Conservation (phyloP, 37 sponge, comb jelly and placozoan species). For the Eunapius fragilis region DNA sequence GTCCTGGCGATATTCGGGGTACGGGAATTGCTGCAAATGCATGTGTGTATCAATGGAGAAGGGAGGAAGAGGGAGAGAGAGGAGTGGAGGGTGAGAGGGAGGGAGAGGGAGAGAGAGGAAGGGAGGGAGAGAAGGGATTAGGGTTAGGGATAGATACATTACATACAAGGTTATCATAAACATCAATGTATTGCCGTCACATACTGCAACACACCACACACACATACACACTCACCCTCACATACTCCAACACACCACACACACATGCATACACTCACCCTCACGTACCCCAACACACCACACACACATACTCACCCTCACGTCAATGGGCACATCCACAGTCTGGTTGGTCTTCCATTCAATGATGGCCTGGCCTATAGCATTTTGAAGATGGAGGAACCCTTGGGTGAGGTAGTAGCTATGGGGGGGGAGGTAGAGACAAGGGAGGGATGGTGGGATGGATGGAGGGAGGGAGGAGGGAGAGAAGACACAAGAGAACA, state of each 20-base stretch:
- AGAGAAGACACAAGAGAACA: too few relatives aligned
- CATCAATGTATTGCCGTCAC: background rate
- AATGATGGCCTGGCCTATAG: conserved; percentile 54
- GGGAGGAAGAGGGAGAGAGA: background rate
- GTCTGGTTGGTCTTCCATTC: conserved; percentile 15
- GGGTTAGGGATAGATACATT: too few relatives aligned
- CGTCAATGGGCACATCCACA: background rate
- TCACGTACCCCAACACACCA: background rate
- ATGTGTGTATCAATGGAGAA: too few relatives aligned
- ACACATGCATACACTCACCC: too few relatives aligned
- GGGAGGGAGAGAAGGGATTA: too few relatives aligned
- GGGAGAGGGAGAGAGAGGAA: too few relatives aligned
- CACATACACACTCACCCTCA: too few relatives aligned
- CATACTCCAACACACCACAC: too few relatives aligned
- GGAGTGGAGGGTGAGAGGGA: background rate
- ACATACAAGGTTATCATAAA: background rate
- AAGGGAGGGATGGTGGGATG: too few relatives aligned
- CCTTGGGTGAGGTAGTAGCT: conserved; percentile 65
- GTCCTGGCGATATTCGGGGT: conserved; percentile 62
- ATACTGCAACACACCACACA: too few relatives aligned
- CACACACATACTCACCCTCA: too few relatives aligned
- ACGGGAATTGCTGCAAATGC: conserved; percentile 62
- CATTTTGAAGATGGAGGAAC: conserved; percentile 63
- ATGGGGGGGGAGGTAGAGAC: too few relatives aligned
- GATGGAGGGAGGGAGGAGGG: background rate